phyloP scores from a whole-genome alignment of 2,113 vertebrate genomes.

The Physeter macrocephalus region DNA sequence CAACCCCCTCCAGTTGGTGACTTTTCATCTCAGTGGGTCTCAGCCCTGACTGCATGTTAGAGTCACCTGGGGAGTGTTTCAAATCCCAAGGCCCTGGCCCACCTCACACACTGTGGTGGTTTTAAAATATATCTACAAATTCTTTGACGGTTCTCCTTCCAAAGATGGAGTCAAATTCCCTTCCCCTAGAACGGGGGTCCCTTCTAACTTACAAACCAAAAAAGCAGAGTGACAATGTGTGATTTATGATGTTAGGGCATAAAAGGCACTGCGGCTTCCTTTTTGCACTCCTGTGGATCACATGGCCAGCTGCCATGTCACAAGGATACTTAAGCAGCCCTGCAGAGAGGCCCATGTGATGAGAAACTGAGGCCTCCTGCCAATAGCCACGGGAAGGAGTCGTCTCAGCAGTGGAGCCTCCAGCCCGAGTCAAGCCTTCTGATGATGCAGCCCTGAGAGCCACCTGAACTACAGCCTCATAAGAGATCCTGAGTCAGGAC shows the following conservation, averaged over 20 bases:
- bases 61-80: not conserved
- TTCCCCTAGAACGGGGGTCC: not conserved
- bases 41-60: not conserved
- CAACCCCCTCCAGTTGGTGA: not conserved
- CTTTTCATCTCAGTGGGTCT: not conserved
- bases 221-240: not conserved
- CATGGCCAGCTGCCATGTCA: not conserved
- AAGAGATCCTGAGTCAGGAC: not conserved
- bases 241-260: not conserved
- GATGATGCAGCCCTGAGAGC: not conserved
- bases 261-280: not conserved
- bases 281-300: not conserved
- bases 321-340: not conserved
- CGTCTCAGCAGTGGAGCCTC: rapidly evolving
- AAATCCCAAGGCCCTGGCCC: not conserved
- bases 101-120: not conserved
- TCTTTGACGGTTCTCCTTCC: not conserved
- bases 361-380: not conserved
- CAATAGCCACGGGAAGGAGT: not conserved
- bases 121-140: not conserved
- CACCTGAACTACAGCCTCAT: not conserved
- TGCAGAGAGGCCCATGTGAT: not conserved
- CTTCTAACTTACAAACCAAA: not conserved
- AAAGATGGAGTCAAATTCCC: not conserved
- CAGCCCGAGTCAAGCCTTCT: not conserved